Percentiles rank a stretch among this genome's conserved stretches.
phyloP scores from a whole-genome alignment of 2,888 invertebrate genomes.

The Liodrosophila aerea region DNA sequence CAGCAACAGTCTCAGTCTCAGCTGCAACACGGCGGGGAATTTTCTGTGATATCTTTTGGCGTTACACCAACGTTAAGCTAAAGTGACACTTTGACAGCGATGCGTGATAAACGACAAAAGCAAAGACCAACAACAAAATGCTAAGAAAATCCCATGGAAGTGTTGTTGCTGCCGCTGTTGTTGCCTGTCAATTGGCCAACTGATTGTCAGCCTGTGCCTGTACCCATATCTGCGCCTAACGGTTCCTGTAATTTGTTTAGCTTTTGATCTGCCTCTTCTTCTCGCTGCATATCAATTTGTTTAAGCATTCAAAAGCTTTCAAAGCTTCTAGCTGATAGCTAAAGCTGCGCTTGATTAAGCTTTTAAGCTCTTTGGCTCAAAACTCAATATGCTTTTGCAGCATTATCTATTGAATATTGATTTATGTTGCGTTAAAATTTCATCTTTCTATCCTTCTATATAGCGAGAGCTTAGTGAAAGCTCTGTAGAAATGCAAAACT shows the following conservation, averaged over 20 bases:
- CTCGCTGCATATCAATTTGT: slow-evolving; percentile 36
- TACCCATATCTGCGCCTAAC: slow-evolving; percentile 27
- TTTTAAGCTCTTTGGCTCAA: no score
- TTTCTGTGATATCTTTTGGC: slow-evolving; percentile 64
- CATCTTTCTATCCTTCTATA: no score
- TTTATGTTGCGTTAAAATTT: no score
- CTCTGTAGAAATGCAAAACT: no score
- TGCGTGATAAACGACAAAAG: slow-evolving; percentile 80
- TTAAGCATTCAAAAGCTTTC: no score
- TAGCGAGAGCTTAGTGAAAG: no score
- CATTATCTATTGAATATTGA: no score
- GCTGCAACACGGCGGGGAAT: slow-evolving; percentile 31
- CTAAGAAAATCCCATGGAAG: no score
- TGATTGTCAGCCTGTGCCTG: slow-evolving; percentile 15
- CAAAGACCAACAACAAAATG: slow-evolving; percentile 11
- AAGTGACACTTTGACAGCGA: slow-evolving; percentile 81
- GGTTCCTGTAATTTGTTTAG: slow-evolving; percentile 52
- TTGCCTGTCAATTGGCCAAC: slow-evolving; percentile 28
- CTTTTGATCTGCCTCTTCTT: slow-evolving; percentile 5
- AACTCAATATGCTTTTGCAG: no score
- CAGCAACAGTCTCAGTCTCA: slow-evolving; percentile 1
- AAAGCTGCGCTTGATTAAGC: no score
- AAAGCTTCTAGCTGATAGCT: no score
- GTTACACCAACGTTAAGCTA: slow-evolving; percentile 68
- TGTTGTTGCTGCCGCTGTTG: slow-evolving; percentile 16